phyloP scores from a whole-genome alignment of 2,888 invertebrate genomes.

The Anoplius nigerrimus region DNA sequence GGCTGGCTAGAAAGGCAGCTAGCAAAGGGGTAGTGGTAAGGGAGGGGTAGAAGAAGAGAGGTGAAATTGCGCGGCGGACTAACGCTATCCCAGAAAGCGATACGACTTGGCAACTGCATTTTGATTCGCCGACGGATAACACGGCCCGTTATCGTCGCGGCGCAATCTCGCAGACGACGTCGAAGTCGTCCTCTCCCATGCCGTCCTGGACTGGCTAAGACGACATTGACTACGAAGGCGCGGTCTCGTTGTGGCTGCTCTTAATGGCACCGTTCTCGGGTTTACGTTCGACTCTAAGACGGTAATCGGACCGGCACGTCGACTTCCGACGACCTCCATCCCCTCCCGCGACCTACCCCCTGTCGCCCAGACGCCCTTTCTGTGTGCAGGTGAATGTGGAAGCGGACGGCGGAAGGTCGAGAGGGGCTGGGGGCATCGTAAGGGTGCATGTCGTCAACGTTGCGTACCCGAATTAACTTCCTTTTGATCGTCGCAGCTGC shows the following conservation, averaged over 20 bases:
- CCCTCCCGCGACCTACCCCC: too few relatives aligned
- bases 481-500: slow-evolving; percentile 34
- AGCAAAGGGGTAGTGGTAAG: too few relatives aligned
- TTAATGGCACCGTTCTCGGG: slow-evolving; percentile 42
- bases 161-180: slow-evolving; percentile 37
- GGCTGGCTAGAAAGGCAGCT: too few relatives aligned
- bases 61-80: slow-evolving; percentile 26
- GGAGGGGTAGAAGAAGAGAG: background rate
- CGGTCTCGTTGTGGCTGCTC: slow-evolving; percentile 35
- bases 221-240: slow-evolving; percentile 8
- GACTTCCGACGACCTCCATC: too few relatives aligned
- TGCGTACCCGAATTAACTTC: slow-evolving; percentile 43
- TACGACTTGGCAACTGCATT: slow-evolving; percentile 62
- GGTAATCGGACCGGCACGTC: slow-evolving; percentile 27
- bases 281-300: slow-evolving; percentile 25
- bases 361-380: too few relatives aligned
- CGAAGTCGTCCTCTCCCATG: slow-evolving; percentile 19
- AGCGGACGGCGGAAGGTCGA: background rate
- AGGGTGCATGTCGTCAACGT: slow-evolving; percentile 1
- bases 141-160: slow-evolving; percentile 24
- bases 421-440: slow-evolving; percentile 12
- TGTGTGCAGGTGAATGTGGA: too few relatives aligned
- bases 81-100: slow-evolving; percentile 7
- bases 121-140: slow-evolving; percentile 56
- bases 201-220: slow-evolving; percentile 21